Evolutionary conservation across 2,113 vertebrate species (phyloP).

Genomic region (Cygnus atratus): DNA sequence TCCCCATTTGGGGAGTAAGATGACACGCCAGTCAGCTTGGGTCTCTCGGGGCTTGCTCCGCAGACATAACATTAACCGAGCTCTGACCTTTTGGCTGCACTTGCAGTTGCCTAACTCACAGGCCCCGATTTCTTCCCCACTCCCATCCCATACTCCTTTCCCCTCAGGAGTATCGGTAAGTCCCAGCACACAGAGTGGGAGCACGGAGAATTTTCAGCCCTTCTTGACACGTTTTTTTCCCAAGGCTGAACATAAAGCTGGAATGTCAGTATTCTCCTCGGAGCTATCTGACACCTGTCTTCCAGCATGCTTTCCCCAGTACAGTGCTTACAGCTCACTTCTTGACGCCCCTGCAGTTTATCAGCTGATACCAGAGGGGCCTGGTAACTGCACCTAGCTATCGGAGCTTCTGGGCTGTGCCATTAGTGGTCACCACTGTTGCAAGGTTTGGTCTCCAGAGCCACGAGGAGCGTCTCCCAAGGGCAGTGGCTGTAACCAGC

Average conservation of each 20-base stretch:
- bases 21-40: neutral
- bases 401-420: neutral
- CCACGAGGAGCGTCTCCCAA: neutral
- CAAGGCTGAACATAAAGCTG: neutral
- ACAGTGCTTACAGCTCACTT: accelerated
- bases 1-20: neutral
- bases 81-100: neutral
- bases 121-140: neutral
- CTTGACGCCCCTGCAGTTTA: neutral
- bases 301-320: neutral
- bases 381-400: neutral
- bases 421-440: accelerated
- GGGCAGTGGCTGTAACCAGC: neutral
- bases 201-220: neutral
- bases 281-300: neutral
- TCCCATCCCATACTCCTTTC: neutral
- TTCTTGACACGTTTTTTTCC: neutral
- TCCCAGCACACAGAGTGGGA: neutral
- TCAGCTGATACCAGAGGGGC: neutral
- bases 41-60: neutral
- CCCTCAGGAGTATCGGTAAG: neutral
- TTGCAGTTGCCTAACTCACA: neutral
- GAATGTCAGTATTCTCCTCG: neutral
- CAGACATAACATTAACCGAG: neutral
- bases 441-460: neutral